phyloP scores from a whole-genome alignment of 2,113 vertebrate genomes.

The Trogon surrucura region DNA sequence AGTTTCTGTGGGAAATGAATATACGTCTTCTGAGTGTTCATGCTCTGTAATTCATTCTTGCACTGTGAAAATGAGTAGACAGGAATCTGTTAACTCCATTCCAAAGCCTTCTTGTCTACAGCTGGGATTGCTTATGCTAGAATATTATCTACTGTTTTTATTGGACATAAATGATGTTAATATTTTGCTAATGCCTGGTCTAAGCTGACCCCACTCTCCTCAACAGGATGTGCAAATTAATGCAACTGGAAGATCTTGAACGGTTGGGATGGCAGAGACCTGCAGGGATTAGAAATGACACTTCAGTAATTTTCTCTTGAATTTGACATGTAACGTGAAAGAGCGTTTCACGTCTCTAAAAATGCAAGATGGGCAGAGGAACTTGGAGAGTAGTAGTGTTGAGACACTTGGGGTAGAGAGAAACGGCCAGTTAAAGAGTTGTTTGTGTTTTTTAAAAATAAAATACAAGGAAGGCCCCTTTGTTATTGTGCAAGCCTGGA shows the following conservation, averaged over 20 bases:
- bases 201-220: not conserved
- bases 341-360: not conserved
- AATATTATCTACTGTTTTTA: not conserved
- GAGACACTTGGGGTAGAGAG: not conserved
- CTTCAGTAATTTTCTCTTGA: constrained; percentile 11
- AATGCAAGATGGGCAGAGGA: not conserved
- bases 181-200: not conserved
- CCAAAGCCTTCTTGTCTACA: not conserved
- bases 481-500: not conserved
- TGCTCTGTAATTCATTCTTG: not conserved
- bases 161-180: not conserved
- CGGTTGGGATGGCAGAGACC: not conserved
- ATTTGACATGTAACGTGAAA: not conserved
- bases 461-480: not conserved
- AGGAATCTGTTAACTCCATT: not conserved
- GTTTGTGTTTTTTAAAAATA: not conserved
- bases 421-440: not conserved
- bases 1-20: not conserved
- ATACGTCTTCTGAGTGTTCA: not conserved
- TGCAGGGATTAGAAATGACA: constrained; percentile 28
- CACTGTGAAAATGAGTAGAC: not conserved
- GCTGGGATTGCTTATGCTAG: not conserved
- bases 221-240: constrained; percentile 4
- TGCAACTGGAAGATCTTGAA: constrained; percentile 13
- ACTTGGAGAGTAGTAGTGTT: not conserved